These are phyloP conservation scores for Autographa gamma DNA, from an alignment of 2,888 invertebrate genomes.

Conservation along the genomic window DNA sequence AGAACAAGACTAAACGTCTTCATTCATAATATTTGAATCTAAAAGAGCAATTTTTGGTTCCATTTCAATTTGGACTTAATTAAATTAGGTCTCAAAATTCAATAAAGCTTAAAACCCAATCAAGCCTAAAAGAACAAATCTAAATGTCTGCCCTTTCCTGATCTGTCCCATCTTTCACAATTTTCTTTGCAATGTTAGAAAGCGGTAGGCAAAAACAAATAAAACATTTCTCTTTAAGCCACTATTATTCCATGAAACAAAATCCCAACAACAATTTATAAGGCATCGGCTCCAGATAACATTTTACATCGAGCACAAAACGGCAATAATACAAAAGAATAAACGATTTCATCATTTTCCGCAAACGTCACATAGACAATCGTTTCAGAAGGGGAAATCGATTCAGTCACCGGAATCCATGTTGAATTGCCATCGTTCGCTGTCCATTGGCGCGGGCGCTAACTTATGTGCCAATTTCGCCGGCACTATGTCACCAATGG, in stretches of 20 bases:
- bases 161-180: neutral
- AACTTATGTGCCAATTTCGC: constrained; percentile 78
- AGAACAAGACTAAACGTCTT: neutral
- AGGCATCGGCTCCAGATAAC: constrained; percentile 23
- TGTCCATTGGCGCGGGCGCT: constrained; percentile 68
- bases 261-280: constrained; percentile 1
- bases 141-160: neutral
- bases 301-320: constrained; percentile 29
- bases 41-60: too few relatives aligned
- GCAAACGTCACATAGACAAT: constrained; percentile 35
- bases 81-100: too few relatives aligned
- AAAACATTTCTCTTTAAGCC: neutral
- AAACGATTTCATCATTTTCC: constrained; percentile 49
- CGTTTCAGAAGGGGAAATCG: constrained; percentile 59
- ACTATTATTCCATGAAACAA: neutral
- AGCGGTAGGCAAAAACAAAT: neutral
- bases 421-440: constrained; percentile 52
- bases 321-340: constrained; percentile 21
- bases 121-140: too few relatives aligned
- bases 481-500: constrained; percentile 76
- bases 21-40: neutral
- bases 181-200: neutral
- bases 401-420: constrained; percentile 46
- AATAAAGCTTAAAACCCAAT: too few relatives aligned
- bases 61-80: too few relatives aligned